These are phyloP conservation scores for Eudasyphora cyanicolor DNA, from an alignment of 2,888 invertebrate genomes.

Conservation along the genomic window DNA sequence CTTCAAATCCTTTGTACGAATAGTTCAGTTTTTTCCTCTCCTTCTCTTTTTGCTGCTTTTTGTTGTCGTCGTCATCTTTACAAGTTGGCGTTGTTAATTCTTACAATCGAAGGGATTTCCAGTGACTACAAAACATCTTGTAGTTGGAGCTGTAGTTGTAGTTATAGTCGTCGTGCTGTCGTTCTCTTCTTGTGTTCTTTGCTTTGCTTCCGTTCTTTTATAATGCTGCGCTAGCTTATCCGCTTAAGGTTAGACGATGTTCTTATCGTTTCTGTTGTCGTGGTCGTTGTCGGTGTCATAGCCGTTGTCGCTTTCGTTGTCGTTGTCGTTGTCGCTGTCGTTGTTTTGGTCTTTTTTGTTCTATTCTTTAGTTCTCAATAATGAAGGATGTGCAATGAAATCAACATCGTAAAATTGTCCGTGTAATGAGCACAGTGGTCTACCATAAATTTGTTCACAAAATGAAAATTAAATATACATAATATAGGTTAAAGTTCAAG, in stretches of 20 bases:
- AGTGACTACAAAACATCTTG: conserved; percentile 22
- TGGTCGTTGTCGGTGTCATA: background rate
- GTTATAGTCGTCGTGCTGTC: conserved; percentile 19
- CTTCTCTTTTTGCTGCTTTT: conserved; percentile 1
- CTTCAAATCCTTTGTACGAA: conserved; percentile 38
- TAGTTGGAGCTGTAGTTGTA: conserved; percentile 29
- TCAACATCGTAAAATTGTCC: conserved; percentile 34
- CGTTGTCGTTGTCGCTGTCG: background rate
- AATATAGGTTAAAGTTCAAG: no score
- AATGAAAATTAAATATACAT: no score
- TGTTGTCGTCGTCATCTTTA: conserved; percentile 13
- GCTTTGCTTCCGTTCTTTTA: conserved; percentile 29
- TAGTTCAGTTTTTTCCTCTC: background rate
- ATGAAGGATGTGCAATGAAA: conserved; percentile 41
- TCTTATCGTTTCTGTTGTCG: conserved; percentile 38
- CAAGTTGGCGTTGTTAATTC: conserved; percentile 12
- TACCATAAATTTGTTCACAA: background rate
- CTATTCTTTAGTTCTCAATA: conserved; percentile 12
- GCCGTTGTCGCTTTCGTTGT: conserved; percentile 11
- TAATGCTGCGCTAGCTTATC: conserved; percentile 35
- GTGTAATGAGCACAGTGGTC: conserved; percentile 40
- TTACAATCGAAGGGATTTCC: conserved; percentile 23
- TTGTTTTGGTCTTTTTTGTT: conserved; percentile 7
- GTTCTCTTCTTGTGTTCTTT: conserved; percentile 22
- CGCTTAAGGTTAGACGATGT: conserved; percentile 33